A percentile compares a stretch with the other conserved stretches of the same genome.
Evolutionary conservation across 1,140 invertebrate genomes (phyloP).

Genomic region (Chrysomallon squamiferum): DNA sequence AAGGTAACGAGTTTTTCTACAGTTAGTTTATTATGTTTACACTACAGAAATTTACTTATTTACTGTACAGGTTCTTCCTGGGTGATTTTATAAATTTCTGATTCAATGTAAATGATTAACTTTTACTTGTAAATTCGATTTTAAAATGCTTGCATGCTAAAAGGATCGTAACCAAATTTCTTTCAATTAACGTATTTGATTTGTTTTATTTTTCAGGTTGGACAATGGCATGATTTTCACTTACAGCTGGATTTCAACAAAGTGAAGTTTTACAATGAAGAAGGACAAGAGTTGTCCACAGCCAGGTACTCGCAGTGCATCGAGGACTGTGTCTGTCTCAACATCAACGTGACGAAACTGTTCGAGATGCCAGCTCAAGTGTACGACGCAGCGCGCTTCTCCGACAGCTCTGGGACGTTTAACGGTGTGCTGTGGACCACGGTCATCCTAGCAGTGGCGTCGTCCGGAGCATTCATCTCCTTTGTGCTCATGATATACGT

Average conservation of each 20-base stretch:
- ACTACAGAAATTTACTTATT: no score
- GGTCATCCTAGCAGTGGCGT: slow-evolving; percentile 35
- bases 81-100: no score
- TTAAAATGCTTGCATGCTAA: no score
- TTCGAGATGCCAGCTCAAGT: not conserved
- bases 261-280: slow-evolving; percentile 23
- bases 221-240: slow-evolving; percentile 21
- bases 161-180: no score
- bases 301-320: slow-evolving; percentile 22
- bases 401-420: slow-evolving; percentile 29
- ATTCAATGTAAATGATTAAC: no score
- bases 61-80: no score
- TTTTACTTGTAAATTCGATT: no score
- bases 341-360: slow-evolving; percentile 7
- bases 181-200: no score
- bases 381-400: slow-evolving; percentile 14
- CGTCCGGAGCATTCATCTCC: slow-evolving; percentile 54
- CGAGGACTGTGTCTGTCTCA: slow-evolving; percentile 32
- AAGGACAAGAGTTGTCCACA: slow-evolving; percentile 5
- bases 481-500: slow-evolving; percentile 66
- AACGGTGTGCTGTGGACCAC: slow-evolving; percentile 40
- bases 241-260: slow-evolving; percentile 15
- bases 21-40: no score
- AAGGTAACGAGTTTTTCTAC: slow-evolving; percentile 27
- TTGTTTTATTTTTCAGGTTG: slow-evolving; percentile 29